phyloP scores from a whole-genome alignment of 1,140 invertebrate genomes.

The Piezodorus guildinii region DNA sequence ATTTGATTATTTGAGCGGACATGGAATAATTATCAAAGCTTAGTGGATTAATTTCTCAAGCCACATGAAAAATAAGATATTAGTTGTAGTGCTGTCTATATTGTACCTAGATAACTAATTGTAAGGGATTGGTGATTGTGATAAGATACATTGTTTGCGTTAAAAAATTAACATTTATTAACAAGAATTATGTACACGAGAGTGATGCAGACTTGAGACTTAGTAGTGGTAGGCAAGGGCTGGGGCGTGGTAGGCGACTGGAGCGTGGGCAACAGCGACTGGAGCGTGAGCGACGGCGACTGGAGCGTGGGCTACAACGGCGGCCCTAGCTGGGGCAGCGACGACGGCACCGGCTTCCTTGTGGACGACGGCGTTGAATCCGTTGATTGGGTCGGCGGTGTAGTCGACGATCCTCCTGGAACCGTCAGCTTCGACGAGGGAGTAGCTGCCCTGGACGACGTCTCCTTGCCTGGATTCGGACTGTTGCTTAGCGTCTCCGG shows the following conservation, averaged over 20 bases:
- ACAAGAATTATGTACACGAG: no score
- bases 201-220: background rate
- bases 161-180: no score
- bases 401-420: no score
- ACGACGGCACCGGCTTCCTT: background rate
- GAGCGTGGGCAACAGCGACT: background rate
- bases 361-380: background rate
- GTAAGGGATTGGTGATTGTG: no score
- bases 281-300: background rate
- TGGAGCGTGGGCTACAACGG: background rate
- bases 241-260: constrained; percentile 1
- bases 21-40: no score
- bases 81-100: no score
- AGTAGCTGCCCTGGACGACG: constrained; percentile 52
- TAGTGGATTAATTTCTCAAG: no score
- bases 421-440: constrained; percentile 32
- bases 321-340: background rate
- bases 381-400: background rate
- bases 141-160: no score
- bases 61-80: no score
- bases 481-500: constrained; percentile 31
- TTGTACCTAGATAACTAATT: no score
- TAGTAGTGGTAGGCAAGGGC: background rate
- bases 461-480: constrained; percentile 54
- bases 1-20: no score